phyloP scores from a whole-genome alignment of 2,888 invertebrate species.

The Agrotis exclamationis region DNA sequence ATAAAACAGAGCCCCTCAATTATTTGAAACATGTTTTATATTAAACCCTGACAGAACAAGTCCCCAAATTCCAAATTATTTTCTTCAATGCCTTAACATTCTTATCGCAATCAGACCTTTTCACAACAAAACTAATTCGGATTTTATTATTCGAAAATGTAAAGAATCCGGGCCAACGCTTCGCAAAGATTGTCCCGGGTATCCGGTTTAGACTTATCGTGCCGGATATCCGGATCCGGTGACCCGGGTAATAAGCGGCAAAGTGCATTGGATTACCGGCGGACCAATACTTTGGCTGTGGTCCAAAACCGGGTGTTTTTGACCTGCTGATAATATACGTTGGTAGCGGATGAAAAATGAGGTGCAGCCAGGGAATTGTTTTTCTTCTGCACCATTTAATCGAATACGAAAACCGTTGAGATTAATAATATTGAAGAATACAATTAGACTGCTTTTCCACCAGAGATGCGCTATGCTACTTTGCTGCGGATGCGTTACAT shows the following conservation, averaged over 20 bases:
- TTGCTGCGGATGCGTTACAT: too few species aligned
- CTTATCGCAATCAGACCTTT: conserved; percentile 12
- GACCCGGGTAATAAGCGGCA: conserved; percentile 75
- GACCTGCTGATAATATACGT: conserved; percentile 8
- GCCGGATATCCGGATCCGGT: conserved; percentile 69
- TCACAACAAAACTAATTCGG: conserved; percentile 35
- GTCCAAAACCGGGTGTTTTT: conserved; percentile 58
- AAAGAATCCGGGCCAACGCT: conserved; percentile 38
- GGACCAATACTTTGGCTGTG: conserved; percentile 61
- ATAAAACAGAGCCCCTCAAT: not conserved
- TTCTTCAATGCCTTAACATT: conserved; percentile 12
- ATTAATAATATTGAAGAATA: not conserved
- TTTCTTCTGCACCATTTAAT: not conserved
- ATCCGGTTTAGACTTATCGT: conserved; percentile 46
- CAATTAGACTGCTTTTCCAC: too few species aligned
- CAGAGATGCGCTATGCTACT: too few species aligned
- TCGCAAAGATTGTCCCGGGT: conserved; percentile 47
- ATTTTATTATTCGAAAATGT: conserved; percentile 55
- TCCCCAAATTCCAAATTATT: conserved; percentile 3
- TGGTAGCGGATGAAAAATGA: conserved; percentile 12
- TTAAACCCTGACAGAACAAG: not conserved
- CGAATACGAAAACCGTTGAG: not conserved
- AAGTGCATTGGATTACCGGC: conserved; percentile 72
- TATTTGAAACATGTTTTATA: not conserved
- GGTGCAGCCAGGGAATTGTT: not conserved